A percentile compares a stretch with the other conserved stretches of the same genome.
Conservation (phyloP, 2,797 vertebrate genomes). For the Muscicapa comitata region DNA sequence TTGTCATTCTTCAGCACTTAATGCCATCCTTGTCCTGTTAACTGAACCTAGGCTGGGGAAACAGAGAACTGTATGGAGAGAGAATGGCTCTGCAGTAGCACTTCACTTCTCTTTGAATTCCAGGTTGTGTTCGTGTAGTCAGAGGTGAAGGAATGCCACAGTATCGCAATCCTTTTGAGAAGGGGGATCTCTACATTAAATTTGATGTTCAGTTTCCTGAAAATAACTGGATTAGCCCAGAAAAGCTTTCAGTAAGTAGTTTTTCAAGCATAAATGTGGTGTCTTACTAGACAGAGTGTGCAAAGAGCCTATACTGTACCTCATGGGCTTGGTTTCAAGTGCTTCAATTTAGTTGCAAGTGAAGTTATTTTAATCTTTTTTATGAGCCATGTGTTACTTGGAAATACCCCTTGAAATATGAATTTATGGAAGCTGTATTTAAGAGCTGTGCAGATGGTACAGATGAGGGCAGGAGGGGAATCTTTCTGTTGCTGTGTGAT, state of each 20-base stretch:
- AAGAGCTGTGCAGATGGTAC: neutral
- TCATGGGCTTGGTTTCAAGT: neutral
- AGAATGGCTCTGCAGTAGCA: neutral
- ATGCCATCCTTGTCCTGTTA: neutral
- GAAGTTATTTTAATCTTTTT: neutral
- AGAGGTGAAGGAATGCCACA: constrained; percentile 97
- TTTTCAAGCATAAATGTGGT: neutral
- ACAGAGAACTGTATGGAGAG: neutral
- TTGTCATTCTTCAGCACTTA: neutral
- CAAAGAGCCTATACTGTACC: neutral
- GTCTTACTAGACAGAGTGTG: neutral
- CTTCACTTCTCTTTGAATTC: neutral
- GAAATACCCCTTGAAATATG: neutral
- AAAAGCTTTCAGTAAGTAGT: constrained; percentile 90
- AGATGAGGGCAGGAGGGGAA: neutral
- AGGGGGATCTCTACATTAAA: constrained; percentile 94
- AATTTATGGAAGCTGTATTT: neutral
- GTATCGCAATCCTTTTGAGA: constrained; percentile 97
- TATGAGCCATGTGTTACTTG: neutral
- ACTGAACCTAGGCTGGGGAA: neutral
- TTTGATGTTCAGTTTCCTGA: constrained; percentile 97
- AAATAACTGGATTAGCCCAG: constrained; percentile 97
- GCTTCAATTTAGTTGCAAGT: neutral
- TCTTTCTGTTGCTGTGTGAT: neutral
- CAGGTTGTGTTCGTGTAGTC: constrained; percentile 91